These are phyloP conservation scores for Bryconaethiops microstoma DNA, from an alignment of 2,797 vertebrate genomes.

Conservation along the genomic window DNA sequence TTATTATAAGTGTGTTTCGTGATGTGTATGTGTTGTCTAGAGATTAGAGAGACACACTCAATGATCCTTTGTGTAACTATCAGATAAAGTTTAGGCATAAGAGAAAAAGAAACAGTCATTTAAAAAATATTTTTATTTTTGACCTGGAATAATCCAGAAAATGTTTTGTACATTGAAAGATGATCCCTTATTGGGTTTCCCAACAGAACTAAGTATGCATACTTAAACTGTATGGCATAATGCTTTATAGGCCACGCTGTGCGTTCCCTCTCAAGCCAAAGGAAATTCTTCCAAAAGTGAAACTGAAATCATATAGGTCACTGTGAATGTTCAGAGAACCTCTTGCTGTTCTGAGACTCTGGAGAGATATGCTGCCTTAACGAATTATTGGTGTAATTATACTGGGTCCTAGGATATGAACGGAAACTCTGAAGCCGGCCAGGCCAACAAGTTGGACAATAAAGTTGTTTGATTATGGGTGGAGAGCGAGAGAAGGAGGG, in stretches of 20 bases:
- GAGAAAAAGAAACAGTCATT: too few relatives aligned
- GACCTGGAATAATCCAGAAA: neutral
- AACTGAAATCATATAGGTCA: slow-evolving; percentile 4
- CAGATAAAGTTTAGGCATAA: too few relatives aligned
- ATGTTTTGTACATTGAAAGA: neutral
- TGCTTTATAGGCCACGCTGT: neutral
- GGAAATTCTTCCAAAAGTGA: slow-evolving; percentile 13
- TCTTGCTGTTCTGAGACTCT: slow-evolving; percentile 7
- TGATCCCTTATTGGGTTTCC: neutral
- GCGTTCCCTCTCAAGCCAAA: neutral
- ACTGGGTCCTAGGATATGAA: slow-evolving; percentile 52
- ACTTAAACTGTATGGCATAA: neutral
- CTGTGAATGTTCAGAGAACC: neutral
- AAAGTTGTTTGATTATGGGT: slow-evolving; percentile 45
- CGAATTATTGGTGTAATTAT: slow-evolving; percentile 67
- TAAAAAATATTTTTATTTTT: neutral
- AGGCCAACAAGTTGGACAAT: slow-evolving; percentile 41
- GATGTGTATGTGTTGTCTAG: neutral
- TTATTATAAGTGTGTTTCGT: neutral
- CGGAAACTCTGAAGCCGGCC: slow-evolving; percentile 62
- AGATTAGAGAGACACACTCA: neutral
- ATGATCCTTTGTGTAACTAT: too few relatives aligned
- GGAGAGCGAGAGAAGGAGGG: slow-evolving; percentile 30
- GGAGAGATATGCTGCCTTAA: slow-evolving; percentile 42
- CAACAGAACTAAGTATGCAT: neutral